These are phyloP conservation scores for Scaptomyza parva DNA, from an alignment of 2,888 invertebrate species.

Conservation along the genomic window DNA sequence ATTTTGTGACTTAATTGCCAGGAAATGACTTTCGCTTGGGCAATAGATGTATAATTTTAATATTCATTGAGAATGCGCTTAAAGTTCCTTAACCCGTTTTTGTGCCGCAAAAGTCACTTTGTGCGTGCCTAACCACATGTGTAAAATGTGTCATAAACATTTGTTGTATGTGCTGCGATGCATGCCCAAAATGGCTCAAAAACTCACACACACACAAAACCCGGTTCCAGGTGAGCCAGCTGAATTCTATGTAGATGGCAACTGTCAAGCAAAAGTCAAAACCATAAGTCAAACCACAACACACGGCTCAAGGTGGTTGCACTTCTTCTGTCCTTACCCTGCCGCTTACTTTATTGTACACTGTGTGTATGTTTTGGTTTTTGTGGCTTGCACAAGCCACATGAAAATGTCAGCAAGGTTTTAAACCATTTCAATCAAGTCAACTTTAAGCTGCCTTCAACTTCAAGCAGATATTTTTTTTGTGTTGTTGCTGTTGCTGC, in stretches of 20 bases:
- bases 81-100: not conserved
- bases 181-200: conserved; percentile 43
- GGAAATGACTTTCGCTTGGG: conserved; percentile 15
- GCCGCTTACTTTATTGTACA: not conserved
- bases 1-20: not conserved
- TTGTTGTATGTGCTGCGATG: conserved; percentile 51
- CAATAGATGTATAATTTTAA: conserved; percentile 12
- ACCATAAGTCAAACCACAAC: conserved; percentile 67
- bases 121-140: conserved; percentile 65
- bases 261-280: conserved; percentile 60
- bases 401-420: conserved; percentile 36
- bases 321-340: not conserved
- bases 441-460: conserved; percentile 40
- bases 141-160: conserved; percentile 75
- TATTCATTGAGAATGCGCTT: conserved; percentile 21
- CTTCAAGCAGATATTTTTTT: conserved; percentile 19
- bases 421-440: conserved; percentile 34
- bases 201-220: conserved; percentile 26
- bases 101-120: conserved; percentile 5
- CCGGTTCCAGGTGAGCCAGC: conserved; percentile 30
- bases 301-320: conserved; percentile 52
- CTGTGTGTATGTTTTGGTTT: conserved; percentile 23
- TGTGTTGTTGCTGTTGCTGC: not conserved
- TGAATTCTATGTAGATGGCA: conserved; percentile 11
- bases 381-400: conserved; percentile 41